A percentile compares a stretch with the other conserved stretches of the same genome.
Conservation (phyloP, 2,797 vertebrate species). For the Tenualosa ilisha region DNA sequence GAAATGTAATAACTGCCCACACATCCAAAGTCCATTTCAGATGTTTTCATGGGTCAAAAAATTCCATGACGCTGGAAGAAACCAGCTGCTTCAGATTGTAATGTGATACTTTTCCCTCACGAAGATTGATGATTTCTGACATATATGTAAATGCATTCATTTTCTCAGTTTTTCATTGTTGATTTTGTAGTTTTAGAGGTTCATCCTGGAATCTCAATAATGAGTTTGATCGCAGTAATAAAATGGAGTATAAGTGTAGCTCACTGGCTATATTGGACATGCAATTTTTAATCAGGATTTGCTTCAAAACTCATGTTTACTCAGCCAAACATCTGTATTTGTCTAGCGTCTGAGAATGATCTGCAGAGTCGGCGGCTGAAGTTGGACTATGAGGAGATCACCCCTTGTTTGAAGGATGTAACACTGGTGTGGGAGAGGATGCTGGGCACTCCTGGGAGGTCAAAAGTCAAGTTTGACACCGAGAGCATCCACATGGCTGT, state of each 20-base stretch:
- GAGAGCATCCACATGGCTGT: constrained; percentile 89
- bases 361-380: constrained; percentile 92
- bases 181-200: background rate
- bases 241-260: background rate
- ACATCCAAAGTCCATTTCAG: background rate
- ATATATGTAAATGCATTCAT: too few relatives aligned
- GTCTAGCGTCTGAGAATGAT: constrained; percentile 87
- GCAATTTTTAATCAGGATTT: background rate
- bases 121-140: too few relatives aligned
- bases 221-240: background rate
- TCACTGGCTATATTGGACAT: background rate
- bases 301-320: background rate
- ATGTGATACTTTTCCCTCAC: too few relatives aligned
- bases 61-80: too few relatives aligned
- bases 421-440: constrained; percentile 95
- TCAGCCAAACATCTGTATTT: constrained; percentile 19
- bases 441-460: constrained; percentile 83
- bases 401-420: constrained; percentile 93
- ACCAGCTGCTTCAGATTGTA: too few relatives aligned
- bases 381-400: constrained; percentile 97
- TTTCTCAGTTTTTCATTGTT: too few relatives aligned
- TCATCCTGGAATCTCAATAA: background rate
- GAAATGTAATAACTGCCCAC: too few relatives aligned
- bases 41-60: background rate
- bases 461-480: constrained; percentile 87